Evolutionary conservation across 2,797 vertebrate species (phyloP), one percentile per base, ranked within the genome.

Genomic region (Tapirus indicus): DNA sequence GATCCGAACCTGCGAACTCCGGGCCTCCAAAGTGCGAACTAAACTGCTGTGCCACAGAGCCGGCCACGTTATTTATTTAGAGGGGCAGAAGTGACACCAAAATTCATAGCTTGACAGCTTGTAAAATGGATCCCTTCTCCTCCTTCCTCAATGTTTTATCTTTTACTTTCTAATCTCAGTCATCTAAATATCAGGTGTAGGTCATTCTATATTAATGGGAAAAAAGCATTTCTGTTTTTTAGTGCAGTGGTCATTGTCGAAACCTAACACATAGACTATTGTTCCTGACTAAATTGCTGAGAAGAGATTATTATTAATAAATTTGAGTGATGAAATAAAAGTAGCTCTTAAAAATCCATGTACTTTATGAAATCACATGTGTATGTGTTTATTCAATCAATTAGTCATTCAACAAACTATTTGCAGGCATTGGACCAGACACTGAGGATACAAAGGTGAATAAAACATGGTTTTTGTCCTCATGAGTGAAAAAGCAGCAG

Each of bases 301-400:
- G 29, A 58, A 68, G 14, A 0, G 13, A 87, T 23, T 35, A 87
- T 23, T 35, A 66, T 69, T 83, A 47, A 84, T 41, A 68, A 86
- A 66, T 74, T 91, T 87, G 13, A 78, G 23, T 80, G 41, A 27
- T 69, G 4, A 92, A 89, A 60, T 66, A 82, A 95, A 94, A 84
- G 32, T 41, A 82, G 6, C 21, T 94, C 14, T 71, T 94, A 74
- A 91, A 79, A 83, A 35, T 44, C 14, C 44, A 82, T n/a, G 6
- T 87, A 77, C 20, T 52, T 94, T 58, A 94, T 83, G 83, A 85
- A 79, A 77, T 72, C 2, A 9, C 49, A 78, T 56, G 29, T 41
- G 6, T 35, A 52, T 38, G 14, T 93, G 10, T 41, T 89, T 69
- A 78, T 69, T 64, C 18, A 92, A 32, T 32, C 25, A 58, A 25